Base-by-base conservation (phyloP, 2,888 invertebrate species). In the Lochmaea capreae region DNA sequence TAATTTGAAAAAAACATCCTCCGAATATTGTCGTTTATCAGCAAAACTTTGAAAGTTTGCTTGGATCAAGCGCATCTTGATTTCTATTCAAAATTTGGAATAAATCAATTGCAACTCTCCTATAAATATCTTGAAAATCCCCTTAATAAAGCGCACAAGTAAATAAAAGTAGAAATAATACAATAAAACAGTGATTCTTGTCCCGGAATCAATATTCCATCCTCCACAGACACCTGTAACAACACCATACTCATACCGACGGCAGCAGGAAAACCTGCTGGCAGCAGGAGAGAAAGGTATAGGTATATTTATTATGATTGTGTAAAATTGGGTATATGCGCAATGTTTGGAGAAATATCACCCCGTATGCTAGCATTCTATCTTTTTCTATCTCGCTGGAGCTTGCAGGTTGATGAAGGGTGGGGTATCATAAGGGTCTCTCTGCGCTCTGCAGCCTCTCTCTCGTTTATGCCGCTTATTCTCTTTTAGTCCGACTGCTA, bases 261-360 rank as follows among this genome's bases (percentile, higher is more conserved):
- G 33, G 61, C 33, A 61, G 33, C 61, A 61, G 61, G 22, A 71
- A 69, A 73, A 76, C 72, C 77, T 71, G 69, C 69, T 66, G 58
- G 58, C 59, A 52, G 71, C 74, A 61, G 61, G 67, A 67, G 74
- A 74, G 76, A 70, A 73, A 78, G 78, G 75, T 77, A 77, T 68
- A 70, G 70, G 70, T 79, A 74, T 78, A 79, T 79, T 78, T 78
- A 78, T 79, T 79, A 78, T 78, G 78, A 79, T 78, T 79, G 76
- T 77, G 77, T 77, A 79, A 79, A 81, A 81, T 81, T 79, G 79
- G 79, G 79, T 79, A 78, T 79, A 79, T 79, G 81, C 81, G 81
- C 81, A 81, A 80, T 79, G 79, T 81, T 81, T 81, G 79, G 79
- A 78, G 80, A 79, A 79, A 81, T 80, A 81, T 81, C 79, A 80